These are phyloP conservation scores for Premnoplex brunnescens DNA, from an alignment of 2,797 vertebrate genomes.

Conservation along the genomic window DNA sequence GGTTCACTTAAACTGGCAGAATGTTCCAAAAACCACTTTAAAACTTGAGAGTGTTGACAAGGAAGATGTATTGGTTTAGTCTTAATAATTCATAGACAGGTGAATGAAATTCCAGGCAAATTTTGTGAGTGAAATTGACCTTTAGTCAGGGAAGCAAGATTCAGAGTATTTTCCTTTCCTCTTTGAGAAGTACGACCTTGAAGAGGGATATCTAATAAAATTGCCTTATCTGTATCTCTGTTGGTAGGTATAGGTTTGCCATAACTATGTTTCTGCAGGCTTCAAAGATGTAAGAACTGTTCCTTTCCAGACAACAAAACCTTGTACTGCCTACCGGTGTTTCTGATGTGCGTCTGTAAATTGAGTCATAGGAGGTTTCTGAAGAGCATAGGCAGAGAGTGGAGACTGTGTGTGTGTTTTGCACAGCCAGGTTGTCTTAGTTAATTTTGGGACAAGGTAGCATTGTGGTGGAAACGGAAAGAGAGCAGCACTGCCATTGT, in stretches of 20 bases:
- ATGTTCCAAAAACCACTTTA: not conserved
- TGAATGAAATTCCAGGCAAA: not conserved
- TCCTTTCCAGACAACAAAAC: not conserved
- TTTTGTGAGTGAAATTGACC: not conserved
- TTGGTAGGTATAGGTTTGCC: conserved; percentile 1
- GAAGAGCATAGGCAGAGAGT: not conserved
- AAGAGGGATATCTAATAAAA: conserved; percentile 12
- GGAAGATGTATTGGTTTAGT: not conserved
- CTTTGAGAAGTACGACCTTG: not conserved
- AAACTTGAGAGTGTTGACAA: not conserved
- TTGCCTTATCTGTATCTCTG: not conserved
- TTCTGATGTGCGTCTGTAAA: not conserved
- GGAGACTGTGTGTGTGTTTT: not conserved
- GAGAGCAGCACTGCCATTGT: not conserved
- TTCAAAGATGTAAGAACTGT: conserved; percentile 26
- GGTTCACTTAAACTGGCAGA: not conserved
- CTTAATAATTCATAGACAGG: not conserved
- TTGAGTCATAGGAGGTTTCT: not conserved
- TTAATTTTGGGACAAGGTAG: not conserved
- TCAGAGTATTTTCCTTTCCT: fast-evolving
- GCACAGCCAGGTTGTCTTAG: not conserved
- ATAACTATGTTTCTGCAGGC: conserved; percentile 25
- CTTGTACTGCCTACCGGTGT: fast-evolving
- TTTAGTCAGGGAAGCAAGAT: not conserved
- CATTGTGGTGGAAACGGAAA: conserved; percentile 8